phyloP scores from a whole-genome alignment of 2,797 vertebrate species.

The Florisuga fusca region DNA sequence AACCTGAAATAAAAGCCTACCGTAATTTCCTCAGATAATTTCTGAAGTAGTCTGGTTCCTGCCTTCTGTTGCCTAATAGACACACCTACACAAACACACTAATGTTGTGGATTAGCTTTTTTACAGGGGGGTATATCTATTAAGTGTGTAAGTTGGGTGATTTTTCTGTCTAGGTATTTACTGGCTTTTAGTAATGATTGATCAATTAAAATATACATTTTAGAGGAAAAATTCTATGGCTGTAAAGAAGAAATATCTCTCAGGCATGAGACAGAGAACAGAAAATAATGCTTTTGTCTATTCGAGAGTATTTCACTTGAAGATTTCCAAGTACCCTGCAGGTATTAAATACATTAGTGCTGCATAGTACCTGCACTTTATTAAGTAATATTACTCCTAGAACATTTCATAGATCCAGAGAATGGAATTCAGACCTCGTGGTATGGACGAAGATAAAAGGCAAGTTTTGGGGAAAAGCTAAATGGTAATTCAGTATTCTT shows the following conservation, averaged over 20 bases:
- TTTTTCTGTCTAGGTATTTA: background rate
- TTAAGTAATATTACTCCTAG: background rate
- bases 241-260: background rate
- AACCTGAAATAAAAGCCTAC: background rate
- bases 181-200: background rate
- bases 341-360: background rate
- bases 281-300: background rate
- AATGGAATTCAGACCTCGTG: background rate
- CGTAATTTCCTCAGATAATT: background rate
- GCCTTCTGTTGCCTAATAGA: background rate
- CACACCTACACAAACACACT: background rate
- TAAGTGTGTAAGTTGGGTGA: background rate
- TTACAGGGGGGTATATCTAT: background rate
- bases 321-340: background rate
- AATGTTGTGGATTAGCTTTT: background rate
- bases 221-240: background rate
- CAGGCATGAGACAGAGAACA: background rate
- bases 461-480: background rate
- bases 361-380: background rate
- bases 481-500: background rate
- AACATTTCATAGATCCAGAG: background rate
- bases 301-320: background rate
- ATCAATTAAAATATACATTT: background rate
- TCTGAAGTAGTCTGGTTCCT: background rate
- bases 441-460: background rate